Conservation (phyloP, 2,888 invertebrate species). For the Cephus nigrinus region DNA sequence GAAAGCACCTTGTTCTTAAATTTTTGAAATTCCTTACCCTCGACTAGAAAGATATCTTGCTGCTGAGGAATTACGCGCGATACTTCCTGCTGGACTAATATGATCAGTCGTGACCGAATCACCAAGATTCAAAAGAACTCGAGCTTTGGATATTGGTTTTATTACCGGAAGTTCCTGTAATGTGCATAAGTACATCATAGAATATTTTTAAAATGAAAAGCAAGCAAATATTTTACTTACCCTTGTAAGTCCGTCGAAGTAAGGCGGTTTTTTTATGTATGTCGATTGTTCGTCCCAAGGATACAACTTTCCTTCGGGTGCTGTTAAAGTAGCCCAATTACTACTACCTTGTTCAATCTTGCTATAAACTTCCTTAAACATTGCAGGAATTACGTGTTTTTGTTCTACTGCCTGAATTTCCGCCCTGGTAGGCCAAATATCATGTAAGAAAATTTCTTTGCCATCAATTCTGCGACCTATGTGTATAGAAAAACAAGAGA, state of each 20-base stretch:
- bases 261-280: slow-evolving; percentile 96
- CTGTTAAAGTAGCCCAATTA: slow-evolving; percentile 85
- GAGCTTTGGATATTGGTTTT: slow-evolving; percentile 76
- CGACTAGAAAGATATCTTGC: slow-evolving; percentile 80
- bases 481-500: slow-evolving; percentile 5
- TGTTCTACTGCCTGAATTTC: slow-evolving; percentile 93
- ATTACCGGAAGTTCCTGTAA: slow-evolving; percentile 72
- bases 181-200: slow-evolving; percentile 10
- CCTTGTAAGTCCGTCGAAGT: slow-evolving; percentile 83
- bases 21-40: slow-evolving; percentile 70
- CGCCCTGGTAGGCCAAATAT: slow-evolving; percentile 94
- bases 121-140: slow-evolving; percentile 87
- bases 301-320: slow-evolving; percentile 86
- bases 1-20: neutral
- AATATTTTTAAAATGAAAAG: neutral
- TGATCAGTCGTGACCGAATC: slow-evolving; percentile 99
- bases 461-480: slow-evolving; percentile 77
- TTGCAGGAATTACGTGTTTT: slow-evolving; percentile 90
- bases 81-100: slow-evolving; percentile 98
- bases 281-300: slow-evolving; percentile 93
- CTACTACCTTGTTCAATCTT: slow-evolving; percentile 87
- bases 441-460: slow-evolving; percentile 82
- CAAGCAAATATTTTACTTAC: slow-evolving; percentile 61
- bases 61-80: slow-evolving; percentile 94
- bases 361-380: slow-evolving; percentile 93